phyloP scores from a whole-genome alignment of 2,888 invertebrate genomes.

The Athrips mouffetella region DNA sequence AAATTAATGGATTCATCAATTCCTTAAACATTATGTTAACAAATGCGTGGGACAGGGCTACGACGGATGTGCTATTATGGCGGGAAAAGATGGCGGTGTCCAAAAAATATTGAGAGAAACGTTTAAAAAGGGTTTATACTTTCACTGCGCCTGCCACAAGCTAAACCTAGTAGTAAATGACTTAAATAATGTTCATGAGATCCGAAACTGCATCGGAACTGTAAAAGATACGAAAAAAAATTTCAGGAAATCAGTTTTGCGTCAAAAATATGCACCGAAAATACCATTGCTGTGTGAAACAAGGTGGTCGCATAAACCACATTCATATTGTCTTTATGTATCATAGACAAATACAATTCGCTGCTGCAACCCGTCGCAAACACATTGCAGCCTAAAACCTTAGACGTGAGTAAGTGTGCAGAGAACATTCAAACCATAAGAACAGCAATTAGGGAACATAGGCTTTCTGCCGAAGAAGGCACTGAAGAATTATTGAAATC shows the following conservation, averaged over 20 bases:
- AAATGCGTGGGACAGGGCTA: conserved; percentile 15
- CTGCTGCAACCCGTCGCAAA: conserved; percentile 7
- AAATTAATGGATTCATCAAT: conserved; percentile 18
- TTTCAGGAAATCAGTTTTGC: too few species aligned
- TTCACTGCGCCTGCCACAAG: conserved; percentile 9
- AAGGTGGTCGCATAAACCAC: too few species aligned
- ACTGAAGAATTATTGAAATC: conserved; percentile 16
- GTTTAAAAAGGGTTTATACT: conserved; percentile 6
- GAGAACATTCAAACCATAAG: conserved; percentile 8
- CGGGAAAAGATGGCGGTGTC: conserved; percentile 17
- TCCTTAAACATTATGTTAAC: conserved; percentile 10
- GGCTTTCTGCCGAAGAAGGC: conserved; percentile 14
- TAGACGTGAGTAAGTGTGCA: conserved; percentile 2
- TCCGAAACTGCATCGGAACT: too few species aligned
- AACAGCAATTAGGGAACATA: too few species aligned
- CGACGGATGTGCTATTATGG: conserved; percentile 19
- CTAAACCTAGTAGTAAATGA: conserved; percentile 10
- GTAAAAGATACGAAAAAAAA: too few species aligned
- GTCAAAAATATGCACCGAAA: too few species aligned
- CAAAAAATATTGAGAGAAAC: conserved; percentile 10
- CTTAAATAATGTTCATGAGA: too few species aligned
- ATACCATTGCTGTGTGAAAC: too few species aligned
- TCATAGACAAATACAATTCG: conserved; percentile 11
- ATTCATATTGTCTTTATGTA: conserved; percentile 6
- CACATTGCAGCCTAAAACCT: conserved; percentile 5